Conservation (phyloP, 2,113 vertebrate species). For the Lichenostomus cassidix region DNA sequence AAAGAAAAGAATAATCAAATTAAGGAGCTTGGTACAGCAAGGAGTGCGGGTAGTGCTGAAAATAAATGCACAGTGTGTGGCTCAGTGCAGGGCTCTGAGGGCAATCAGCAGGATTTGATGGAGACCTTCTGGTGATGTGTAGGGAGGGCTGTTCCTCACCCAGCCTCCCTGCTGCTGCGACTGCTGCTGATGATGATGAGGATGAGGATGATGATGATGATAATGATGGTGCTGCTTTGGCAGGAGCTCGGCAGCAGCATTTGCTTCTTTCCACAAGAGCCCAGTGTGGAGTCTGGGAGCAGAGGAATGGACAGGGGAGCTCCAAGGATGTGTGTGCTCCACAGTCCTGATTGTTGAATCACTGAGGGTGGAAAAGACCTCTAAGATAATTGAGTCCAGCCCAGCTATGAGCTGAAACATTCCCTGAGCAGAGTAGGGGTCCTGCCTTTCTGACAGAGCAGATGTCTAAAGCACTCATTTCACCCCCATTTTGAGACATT, state of each 20-base stretch:
- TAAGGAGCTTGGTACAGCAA: background rate
- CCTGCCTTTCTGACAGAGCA: background rate
- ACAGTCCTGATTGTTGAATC: fast-evolving
- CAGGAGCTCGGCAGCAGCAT: fast-evolving
- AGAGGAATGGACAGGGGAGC: fast-evolving
- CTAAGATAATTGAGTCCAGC: fast-evolving
- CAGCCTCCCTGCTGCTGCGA: background rate
- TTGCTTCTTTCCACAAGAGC: background rate
- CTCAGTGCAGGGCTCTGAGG: background rate
- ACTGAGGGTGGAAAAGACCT: background rate
- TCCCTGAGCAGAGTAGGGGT: too few species aligned
- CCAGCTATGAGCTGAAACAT: background rate
- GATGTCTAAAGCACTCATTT: background rate
- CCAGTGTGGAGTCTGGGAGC: fast-evolving
- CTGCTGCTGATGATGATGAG: background rate
- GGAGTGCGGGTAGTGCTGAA: background rate
- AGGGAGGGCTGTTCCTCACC: fast-evolving
- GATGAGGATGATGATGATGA: background rate
- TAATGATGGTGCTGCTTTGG: background rate
- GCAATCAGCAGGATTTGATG: background rate
- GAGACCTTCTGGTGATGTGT: fast-evolving
- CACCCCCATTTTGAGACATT: fast-evolving
- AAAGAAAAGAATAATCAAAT: background rate
- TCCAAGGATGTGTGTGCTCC: background rate
- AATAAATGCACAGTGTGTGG: fast-evolving